These are phyloP conservation scores for Schizothorax lantsangensis DNA, from an alignment of 2,797 vertebrate species.

Conservation along the genomic window DNA sequence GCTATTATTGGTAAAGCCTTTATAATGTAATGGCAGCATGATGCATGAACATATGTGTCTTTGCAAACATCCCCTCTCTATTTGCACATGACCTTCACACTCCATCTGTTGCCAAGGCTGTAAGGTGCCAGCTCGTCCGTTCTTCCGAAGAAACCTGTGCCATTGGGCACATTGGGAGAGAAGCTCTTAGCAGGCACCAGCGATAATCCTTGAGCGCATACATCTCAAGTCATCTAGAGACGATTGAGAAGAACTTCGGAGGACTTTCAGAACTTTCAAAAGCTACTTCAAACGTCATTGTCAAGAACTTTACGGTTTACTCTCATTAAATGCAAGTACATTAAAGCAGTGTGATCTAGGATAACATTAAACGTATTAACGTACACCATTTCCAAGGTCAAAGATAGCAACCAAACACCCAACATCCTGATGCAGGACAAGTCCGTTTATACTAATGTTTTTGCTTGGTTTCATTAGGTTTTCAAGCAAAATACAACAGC, in stretches of 20 bases:
- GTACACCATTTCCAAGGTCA: slow-evolving; percentile 16
- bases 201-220: background rate
- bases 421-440: background rate
- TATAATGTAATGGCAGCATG: background rate
- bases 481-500: background rate
- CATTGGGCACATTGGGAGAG: slow-evolving; percentile 12
- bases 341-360: background rate
- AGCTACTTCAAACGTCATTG: background rate
- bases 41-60: background rate
- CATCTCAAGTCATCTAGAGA: background rate
- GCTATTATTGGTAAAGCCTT: background rate
- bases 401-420: background rate
- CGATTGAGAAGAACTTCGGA: background rate
- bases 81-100: slow-evolving; percentile 71
- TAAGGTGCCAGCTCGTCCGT: slow-evolving; percentile 63
- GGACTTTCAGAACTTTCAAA: background rate
- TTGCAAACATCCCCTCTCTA: slow-evolving; percentile 49
- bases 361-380: background rate
- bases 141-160: slow-evolving; percentile 55
- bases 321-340: background rate
- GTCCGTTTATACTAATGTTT: background rate
- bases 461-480: background rate
- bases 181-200: background rate
- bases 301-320: background rate
- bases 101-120: slow-evolving; percentile 71